These are phyloP conservation scores for Helogale parvula DNA, from an alignment of 2,113 vertebrate species.

Conservation along the genomic window DNA sequence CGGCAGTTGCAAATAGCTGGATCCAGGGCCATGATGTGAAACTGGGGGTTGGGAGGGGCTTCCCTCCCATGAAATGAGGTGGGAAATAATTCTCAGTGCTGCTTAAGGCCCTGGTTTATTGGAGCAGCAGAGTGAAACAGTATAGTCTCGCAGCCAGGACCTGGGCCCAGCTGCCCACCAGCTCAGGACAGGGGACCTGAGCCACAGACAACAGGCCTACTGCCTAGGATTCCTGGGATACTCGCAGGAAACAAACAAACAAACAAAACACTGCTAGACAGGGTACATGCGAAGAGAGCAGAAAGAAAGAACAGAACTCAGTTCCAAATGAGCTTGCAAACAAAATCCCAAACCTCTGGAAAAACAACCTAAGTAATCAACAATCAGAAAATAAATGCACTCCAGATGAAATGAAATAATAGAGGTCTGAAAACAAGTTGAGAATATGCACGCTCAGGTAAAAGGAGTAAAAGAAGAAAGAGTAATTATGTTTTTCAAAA, in stretches of 20 bases:
- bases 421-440: background rate
- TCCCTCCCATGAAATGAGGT: background rate
- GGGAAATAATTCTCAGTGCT: background rate
- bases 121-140: background rate
- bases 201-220: background rate
- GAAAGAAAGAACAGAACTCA: background rate
- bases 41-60: background rate
- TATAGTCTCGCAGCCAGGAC: background rate
- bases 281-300: background rate
- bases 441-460: background rate
- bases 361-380: background rate
- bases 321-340: background rate
- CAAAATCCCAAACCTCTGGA: background rate
- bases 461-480: background rate
- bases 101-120: background rate
- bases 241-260: background rate
- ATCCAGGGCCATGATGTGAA: background rate
- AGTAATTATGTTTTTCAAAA: background rate
- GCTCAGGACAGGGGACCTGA: background rate
- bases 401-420: background rate
- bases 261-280: background rate
- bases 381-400: background rate
- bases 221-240: background rate
- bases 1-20: background rate
- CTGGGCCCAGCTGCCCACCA: background rate